Percentiles rank a stretch among this genome's conserved stretches.
These are phyloP conservation scores for Sycophila texana DNA, from an alignment of 2,888 invertebrate genomes.

Conservation along the genomic window DNA sequence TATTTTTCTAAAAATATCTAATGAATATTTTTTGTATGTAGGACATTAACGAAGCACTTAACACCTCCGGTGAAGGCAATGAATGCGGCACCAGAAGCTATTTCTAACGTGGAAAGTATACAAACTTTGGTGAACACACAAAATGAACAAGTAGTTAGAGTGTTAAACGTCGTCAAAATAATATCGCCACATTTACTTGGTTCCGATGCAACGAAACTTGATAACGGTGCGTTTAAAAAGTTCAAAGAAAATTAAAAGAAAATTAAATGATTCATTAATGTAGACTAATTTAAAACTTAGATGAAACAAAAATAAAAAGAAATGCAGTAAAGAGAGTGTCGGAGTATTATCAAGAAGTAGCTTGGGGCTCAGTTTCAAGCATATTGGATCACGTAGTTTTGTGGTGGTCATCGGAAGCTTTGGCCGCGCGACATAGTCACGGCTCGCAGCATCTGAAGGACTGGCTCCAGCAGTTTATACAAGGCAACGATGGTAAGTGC, in stretches of 20 bases:
- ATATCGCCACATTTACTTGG: slow-evolving; percentile 80
- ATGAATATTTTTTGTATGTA: slow-evolving; percentile 64
- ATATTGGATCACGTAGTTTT: slow-evolving; percentile 88
- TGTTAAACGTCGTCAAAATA: slow-evolving; percentile 79
- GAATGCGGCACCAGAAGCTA: slow-evolving; percentile 76
- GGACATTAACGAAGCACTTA: slow-evolving; percentile 84
- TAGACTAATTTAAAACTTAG: slow-evolving; percentile 69
- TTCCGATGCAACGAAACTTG: slow-evolving; percentile 79
- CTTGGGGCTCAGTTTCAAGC: slow-evolving; percentile 89
- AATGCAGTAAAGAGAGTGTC: slow-evolving; percentile 81
- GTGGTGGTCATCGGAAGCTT: slow-evolving; percentile 88
- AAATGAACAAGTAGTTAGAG: slow-evolving; percentile 81
- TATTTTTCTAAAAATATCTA: slow-evolving; percentile 2
- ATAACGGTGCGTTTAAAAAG: slow-evolving; percentile 73
- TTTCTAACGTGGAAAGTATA: slow-evolving; percentile 78
- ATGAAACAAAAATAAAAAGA: slow-evolving; percentile 79
- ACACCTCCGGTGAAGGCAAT: slow-evolving; percentile 78
- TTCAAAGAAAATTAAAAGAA: not conserved
- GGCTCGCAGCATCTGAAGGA: slow-evolving; percentile 69
- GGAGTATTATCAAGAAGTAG: slow-evolving; percentile 84
- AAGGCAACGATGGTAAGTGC: slow-evolving; percentile 64
- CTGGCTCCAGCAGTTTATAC: slow-evolving; percentile 70
- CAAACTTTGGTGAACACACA: slow-evolving; percentile 82
- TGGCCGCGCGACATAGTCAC: slow-evolving; percentile 79
- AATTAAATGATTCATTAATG: not conserved